Evolutionary conservation across 2,797 vertebrate species (phyloP).

Genomic region (Nyctalus aviator): DNA sequence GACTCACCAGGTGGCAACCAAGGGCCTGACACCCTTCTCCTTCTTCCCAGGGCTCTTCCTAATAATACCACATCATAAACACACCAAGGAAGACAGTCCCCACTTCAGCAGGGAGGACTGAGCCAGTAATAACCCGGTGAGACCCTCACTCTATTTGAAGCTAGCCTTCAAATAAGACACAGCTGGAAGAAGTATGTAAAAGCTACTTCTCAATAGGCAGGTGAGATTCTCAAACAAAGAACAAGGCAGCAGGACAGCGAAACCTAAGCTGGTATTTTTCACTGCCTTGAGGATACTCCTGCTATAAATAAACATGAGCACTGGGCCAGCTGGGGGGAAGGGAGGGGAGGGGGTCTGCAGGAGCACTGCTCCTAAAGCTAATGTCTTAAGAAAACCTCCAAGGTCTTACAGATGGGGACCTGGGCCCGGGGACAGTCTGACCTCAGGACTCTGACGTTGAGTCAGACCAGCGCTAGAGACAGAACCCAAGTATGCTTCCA

Average conservation of each 20-base stretch:
- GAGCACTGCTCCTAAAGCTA: neutral
- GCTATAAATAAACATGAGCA: slow-evolving; percentile 41
- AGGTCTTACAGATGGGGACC: neutral
- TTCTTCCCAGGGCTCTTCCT: neutral
- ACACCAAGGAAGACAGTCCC: neutral
- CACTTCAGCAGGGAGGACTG: neutral
- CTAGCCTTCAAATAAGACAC: slow-evolving; percentile 42
- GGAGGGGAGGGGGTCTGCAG: neutral
- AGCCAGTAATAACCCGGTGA: slow-evolving; percentile 47
- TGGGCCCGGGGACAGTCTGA: fast-evolving
- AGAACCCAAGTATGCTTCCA: neutral
- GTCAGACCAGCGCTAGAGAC: neutral
- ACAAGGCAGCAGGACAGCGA: neutral
- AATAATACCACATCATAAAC: neutral
- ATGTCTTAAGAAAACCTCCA: neutral
- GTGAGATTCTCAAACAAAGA: slow-evolving; percentile 33
- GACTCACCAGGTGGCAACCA: neutral
- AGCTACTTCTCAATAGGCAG: slow-evolving; percentile 11
- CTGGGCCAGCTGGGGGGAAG: neutral
- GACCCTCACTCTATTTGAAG: neutral
- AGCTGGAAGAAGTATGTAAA: neutral
- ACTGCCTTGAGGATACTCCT: slow-evolving; percentile 31
- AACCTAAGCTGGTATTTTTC: slow-evolving; percentile 48
- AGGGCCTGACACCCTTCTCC: neutral
- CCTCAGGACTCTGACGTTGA: neutral